These are phyloP conservation scores for Adrianichthys oophorus DNA, from an alignment of 2,797 vertebrate species.

Conservation along the genomic window DNA sequence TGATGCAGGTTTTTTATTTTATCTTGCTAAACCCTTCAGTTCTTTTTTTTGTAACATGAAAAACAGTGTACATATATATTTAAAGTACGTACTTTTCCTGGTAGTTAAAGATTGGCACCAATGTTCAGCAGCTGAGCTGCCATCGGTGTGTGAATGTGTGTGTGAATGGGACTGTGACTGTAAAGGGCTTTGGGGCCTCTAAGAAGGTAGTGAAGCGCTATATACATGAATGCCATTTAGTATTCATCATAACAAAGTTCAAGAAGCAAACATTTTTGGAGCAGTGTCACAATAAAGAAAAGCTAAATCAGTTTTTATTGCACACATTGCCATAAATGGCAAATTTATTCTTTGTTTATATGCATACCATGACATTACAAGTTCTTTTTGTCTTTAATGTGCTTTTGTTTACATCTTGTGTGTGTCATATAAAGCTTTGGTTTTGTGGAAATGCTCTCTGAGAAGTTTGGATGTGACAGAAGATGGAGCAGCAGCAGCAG, in stretches of 20 bases:
- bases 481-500: constrained; percentile 26
- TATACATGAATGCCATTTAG: too few relatives aligned
- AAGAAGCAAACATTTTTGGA: background rate
- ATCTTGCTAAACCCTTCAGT: too few relatives aligned
- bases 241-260: background rate
- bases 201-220: too few relatives aligned
- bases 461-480: constrained; percentile 18
- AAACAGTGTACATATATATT: too few relatives aligned
- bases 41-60: too few relatives aligned
- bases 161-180: too few relatives aligned
- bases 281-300: background rate
- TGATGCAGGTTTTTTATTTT: too few relatives aligned
- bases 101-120: too few relatives aligned
- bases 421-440: background rate
- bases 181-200: too few relatives aligned
- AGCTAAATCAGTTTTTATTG: background rate
- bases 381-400: background rate
- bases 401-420: background rate
- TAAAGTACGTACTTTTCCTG: too few relatives aligned
- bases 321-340: background rate
- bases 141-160: too few relatives aligned
- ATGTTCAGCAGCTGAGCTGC: too few relatives aligned
- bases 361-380: background rate
- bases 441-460: background rate
- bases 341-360: background rate